A percentile compares a stretch with the other conserved stretches of the same genome.
Conservation (phyloP, 2,888 invertebrate genomes). For the Cataglyphis altisquamis region DNA sequence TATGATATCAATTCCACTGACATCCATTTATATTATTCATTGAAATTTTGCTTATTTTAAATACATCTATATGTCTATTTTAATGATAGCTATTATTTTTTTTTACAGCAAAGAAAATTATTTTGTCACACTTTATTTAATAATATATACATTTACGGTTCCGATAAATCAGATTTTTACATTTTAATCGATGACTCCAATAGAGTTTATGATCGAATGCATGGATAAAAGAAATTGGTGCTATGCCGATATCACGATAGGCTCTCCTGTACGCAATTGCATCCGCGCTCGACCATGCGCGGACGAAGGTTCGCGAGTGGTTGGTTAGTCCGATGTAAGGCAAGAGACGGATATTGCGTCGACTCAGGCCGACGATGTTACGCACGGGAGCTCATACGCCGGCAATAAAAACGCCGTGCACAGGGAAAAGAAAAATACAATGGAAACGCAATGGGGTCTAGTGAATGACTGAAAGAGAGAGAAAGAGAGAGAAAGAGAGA, state of each 20-base stretch:
- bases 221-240: conserved; percentile 25
- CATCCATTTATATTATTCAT: conserved; percentile 1
- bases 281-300: conserved; percentile 64
- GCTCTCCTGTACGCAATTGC: conserved; percentile 60
- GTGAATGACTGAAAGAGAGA: conserved; percentile 73
- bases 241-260: conserved; percentile 27
- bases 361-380: conserved; percentile 64
- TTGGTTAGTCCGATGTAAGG: conserved; percentile 61
- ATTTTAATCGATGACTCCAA: conserved; percentile 32
- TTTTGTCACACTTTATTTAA: not conserved
- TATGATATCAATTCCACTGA: conserved; percentile 24
- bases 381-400: conserved; percentile 60
- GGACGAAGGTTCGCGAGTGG: conserved; percentile 61
- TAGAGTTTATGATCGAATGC: not conserved
- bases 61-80: not conserved
- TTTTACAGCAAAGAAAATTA: not conserved
- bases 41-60: not conserved
- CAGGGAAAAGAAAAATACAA: conserved; percentile 74
- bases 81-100: not conserved
- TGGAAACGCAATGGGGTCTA: conserved; percentile 79
- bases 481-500: conserved; percentile 37
- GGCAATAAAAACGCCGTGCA: conserved; percentile 76
- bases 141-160: not conserved
- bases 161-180: conserved; percentile 24
- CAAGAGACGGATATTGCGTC: conserved; percentile 70